Evolutionary conservation across 2,888 invertebrate genomes (phyloP), one percentile per base, ranked within the genome.

Genomic region (Leucophenga montana): DNA sequence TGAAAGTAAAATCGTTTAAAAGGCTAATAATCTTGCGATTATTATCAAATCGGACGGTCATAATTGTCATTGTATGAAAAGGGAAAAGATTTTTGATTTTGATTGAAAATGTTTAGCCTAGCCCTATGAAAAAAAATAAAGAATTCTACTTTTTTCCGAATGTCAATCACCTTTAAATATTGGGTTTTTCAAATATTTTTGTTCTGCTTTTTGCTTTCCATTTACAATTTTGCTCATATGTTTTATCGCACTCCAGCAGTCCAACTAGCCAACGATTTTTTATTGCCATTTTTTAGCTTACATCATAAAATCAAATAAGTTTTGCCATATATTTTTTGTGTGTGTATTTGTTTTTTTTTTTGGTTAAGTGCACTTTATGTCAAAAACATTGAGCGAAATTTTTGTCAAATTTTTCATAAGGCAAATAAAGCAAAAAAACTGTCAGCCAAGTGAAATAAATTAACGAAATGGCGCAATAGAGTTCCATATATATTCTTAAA

Each of bases 331-430:
- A 22, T 62, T 46, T 62, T 46, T 44, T 62, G 67, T 74, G 73
- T 73, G 69, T 77, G n/a, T n/a, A n/a, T 75, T 79, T 78, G 80
- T 72, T 68, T 77, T 75, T 80, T 80, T 80, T 22, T 14, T 22
- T 83, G 81, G 79, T 81, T 81, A 83, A 81, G 83, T 77, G 75
- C 81, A 82, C 81, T 82, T 81, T 82, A 82, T 81, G 81, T 81
- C 81, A 81, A 81, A 82, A 81, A 81, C 81, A 81, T 81, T 81
- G 72, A 70, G 73, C 75, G 79, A 78, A 75, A 76, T 75, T 73
- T 39, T 39, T 39, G 39, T 39, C 73, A 70, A 53, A 70, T 22
- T 64, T 65, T 67, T 44, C 64, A 62, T 64, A 66, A 62, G 72
- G 31, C 67, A 61, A 71, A 66, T 75, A 70, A 69, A 54, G 73